A percentile compares a stretch with the other conserved stretches of the same genome.
Evolutionary conservation across 2,888 invertebrate species (phyloP).

Genomic region (Dasysyrphus tricinctus): DNA sequence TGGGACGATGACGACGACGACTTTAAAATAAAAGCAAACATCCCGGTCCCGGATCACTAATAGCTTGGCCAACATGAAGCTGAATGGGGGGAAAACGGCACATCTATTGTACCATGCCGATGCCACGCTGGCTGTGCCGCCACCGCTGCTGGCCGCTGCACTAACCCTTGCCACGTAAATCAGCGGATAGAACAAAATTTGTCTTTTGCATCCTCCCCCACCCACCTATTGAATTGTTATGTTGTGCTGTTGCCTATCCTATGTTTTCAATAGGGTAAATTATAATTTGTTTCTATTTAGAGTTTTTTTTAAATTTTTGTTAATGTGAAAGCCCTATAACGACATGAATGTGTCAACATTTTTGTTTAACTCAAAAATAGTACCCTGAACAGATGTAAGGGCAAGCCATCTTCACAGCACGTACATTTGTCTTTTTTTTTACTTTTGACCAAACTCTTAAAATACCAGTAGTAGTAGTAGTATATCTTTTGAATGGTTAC

Average conservation of each 20-base stretch:
- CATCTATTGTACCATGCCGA: slow-evolving; percentile 1
- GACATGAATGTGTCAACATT: no score
- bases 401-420: no score
- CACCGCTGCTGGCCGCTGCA: slow-evolving; percentile 15
- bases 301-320: neutral
- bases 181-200: slow-evolving; percentile 67
- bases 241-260: neutral
- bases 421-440: no score
- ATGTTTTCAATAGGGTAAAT: slow-evolving; percentile 2
- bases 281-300: neutral
- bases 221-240: slow-evolving; percentile 30
- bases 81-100: slow-evolving; percentile 47
- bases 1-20: neutral
- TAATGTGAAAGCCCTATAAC: no score
- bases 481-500: no score
- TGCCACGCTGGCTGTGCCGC: slow-evolving; percentile 14
- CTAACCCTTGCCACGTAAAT: slow-evolving; percentile 63
- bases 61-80: slow-evolving; percentile 63
- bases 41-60: slow-evolving; percentile 53
- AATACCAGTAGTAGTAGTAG: no score
- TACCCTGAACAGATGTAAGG: no score
- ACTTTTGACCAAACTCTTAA: no score
- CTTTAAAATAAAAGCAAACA: slow-evolving; percentile 38
- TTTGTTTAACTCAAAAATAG: no score
- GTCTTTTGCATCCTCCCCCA: slow-evolving; percentile 60